A percentile compares a stretch with the other conserved stretches of the same genome.
Conservation (phyloP, 2,797 vertebrate species). For the Dicrostonyx torquatus region DNA sequence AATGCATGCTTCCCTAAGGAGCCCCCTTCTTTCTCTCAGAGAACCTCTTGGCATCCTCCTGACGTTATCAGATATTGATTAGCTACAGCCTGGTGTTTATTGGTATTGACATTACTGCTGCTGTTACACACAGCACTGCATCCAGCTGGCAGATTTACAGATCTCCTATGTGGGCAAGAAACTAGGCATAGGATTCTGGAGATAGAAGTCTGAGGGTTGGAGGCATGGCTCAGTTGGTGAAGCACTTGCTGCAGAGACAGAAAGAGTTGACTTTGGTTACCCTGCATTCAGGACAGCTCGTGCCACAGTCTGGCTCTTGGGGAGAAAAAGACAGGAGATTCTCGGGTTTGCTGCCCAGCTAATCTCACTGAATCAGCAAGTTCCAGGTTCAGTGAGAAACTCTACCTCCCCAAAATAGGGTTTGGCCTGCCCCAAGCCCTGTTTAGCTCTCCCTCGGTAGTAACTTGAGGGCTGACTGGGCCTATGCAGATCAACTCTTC, state of each 20-base stretch:
- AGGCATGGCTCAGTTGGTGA: neutral
- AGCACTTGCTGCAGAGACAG: neutral
- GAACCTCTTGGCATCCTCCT: too few species aligned
- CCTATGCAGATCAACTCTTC: neutral
- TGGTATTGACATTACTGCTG: neutral
- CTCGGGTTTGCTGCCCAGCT: neutral
- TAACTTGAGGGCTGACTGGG: neutral
- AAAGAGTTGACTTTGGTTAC: neutral
- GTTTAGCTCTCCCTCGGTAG: fast-evolving
- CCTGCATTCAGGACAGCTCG: neutral
- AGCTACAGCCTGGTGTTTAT: neutral
- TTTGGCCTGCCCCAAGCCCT: neutral
- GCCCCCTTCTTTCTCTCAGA: neutral
- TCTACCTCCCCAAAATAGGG: neutral
- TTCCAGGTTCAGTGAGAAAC: neutral
- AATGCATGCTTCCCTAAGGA: neutral
- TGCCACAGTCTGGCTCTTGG: too few species aligned
- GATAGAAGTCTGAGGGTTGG: neutral
- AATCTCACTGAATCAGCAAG: neutral
- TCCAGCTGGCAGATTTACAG: neutral
- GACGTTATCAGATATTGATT: neutral
- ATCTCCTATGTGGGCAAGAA: neutral
- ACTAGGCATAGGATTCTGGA: neutral
- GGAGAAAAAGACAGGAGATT: neutral
- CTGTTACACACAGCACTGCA: neutral